Evolutionary conservation across 2,888 invertebrate genomes (phyloP).

Genomic region (Zelleria hepariella): DNA sequence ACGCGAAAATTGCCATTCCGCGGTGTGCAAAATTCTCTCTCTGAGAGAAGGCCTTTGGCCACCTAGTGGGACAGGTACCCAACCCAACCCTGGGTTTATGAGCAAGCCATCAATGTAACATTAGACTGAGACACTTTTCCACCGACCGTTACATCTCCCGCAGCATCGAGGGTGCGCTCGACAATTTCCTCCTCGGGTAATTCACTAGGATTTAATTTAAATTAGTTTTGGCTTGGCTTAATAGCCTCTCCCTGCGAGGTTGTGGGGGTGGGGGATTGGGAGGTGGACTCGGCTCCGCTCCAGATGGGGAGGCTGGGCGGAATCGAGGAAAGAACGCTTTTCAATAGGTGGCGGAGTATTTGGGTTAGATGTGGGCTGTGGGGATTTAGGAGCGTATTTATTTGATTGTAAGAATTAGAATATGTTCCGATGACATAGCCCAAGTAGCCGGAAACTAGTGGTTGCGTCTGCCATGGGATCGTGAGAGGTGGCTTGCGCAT

Average conservation of each 20-base stretch:
- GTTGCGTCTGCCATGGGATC: too few relatives aligned
- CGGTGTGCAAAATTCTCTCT: too few relatives aligned
- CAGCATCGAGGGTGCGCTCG: constrained; percentile 68
- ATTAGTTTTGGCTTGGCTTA: constrained; percentile 89
- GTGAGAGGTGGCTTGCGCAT: too few relatives aligned
- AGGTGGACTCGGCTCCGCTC: constrained; percentile 31
- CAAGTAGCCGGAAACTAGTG: too few relatives aligned
- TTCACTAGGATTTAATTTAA: constrained; percentile 84
- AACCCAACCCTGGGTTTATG: constrained; percentile 3
- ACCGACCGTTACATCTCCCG: constrained; percentile 39
- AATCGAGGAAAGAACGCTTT: not conserved
- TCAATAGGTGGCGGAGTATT: not conserved
- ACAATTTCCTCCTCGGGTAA: constrained; percentile 75
- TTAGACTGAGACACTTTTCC: constrained; percentile 21
- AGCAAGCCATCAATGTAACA: not conserved
- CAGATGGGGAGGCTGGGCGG: constrained; percentile 19
- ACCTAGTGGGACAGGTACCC: too few relatives aligned
- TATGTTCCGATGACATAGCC: too few relatives aligned
- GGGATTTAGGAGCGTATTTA: not conserved
- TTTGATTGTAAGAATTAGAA: too few relatives aligned
- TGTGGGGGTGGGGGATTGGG: constrained; percentile 18
- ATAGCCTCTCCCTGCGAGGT: constrained; percentile 79
- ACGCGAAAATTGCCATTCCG: too few relatives aligned
- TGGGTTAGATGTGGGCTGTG: not conserved
- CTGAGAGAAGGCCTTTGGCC: too few relatives aligned